Percentiles rank a stretch among this genome's conserved stretches.
phyloP scores from a whole-genome alignment of 2,113 vertebrate genomes.

The Passer montanus region DNA sequence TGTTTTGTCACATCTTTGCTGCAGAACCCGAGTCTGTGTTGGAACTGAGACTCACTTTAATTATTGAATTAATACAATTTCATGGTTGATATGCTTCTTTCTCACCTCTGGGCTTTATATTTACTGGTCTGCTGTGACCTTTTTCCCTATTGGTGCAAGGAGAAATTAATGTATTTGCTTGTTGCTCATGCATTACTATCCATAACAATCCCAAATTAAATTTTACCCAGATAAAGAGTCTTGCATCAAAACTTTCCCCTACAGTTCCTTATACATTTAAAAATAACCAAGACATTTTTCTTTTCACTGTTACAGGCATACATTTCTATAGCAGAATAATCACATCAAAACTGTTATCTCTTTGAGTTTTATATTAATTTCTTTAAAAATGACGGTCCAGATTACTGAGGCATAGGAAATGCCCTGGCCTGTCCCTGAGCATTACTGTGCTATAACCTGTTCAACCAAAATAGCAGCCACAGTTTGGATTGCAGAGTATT shows the following conservation, averaged over 20 bases:
- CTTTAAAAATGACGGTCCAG: background rate
- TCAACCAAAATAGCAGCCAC: background rate
- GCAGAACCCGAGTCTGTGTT: background rate
- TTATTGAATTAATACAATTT: slow-evolving; percentile 76
- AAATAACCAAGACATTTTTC: background rate
- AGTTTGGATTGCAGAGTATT: background rate
- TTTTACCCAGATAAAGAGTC: background rate
- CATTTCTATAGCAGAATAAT: background rate
- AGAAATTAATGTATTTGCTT: slow-evolving; percentile 28
- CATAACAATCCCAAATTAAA: slow-evolving; percentile 51
- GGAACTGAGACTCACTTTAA: slow-evolving; percentile 65
- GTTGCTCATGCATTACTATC: slow-evolving; percentile 36
- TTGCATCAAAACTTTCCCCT: background rate
- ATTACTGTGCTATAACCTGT: background rate
- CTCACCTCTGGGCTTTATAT: slow-evolving; percentile 62
- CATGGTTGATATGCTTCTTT: slow-evolving; percentile 69
- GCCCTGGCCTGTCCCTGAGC: background rate
- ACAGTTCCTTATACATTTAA: background rate
- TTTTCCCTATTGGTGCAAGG: slow-evolving; percentile 23
- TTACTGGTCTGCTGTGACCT: slow-evolving; percentile 48
- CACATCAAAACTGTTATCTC: background rate
- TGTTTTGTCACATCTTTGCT: slow-evolving; percentile 64
- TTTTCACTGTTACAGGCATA: background rate
- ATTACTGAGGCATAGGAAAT: background rate
- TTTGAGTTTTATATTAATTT: background rate